Percentiles rank a stretch among this genome's conserved stretches.
Conservation (phyloP, 2,888 invertebrate genomes). For the Sesamia inferens region DNA sequence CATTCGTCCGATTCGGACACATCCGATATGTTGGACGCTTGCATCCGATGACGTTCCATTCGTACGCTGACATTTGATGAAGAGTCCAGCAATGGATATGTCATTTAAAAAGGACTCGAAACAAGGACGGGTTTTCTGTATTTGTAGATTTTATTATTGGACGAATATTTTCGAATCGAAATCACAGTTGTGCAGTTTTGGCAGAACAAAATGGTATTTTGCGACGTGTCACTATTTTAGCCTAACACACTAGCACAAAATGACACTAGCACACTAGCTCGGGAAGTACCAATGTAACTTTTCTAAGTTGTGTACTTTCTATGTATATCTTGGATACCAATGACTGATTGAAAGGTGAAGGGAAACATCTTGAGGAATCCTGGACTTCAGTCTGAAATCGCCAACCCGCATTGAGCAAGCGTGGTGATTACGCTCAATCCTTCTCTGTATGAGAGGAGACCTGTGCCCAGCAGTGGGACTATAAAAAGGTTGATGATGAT, state of each 20-base stretch:
- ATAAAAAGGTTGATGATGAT: no score
- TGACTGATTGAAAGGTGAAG: no score
- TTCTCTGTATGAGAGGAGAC: no score
- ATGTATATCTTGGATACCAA: no score
- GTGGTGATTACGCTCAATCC: no score
- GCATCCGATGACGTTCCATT: conserved; percentile 58
- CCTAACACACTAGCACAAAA: no score
- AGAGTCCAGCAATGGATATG: conserved; percentile 40
- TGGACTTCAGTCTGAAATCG: no score
- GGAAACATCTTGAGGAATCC: no score
- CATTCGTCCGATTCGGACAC: conserved; percentile 24
- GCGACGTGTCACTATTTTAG: not conserved
- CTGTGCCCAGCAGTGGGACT: not conserved
- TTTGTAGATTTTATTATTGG: not conserved
- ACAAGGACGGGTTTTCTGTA: not conserved
- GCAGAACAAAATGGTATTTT: not conserved
- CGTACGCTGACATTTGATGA: conserved; percentile 45
- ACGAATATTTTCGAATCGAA: not conserved
- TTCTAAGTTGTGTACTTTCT: no score
- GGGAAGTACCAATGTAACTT: no score
- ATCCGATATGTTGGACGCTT: conserved; percentile 25
- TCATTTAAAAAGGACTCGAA: conserved; percentile 34
- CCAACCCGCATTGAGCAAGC: no score
- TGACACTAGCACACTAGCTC: no score
- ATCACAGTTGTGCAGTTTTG: not conserved